phyloP scores from a whole-genome alignment of 2,797 vertebrate species.

The Tolypeutes matacus region DNA sequence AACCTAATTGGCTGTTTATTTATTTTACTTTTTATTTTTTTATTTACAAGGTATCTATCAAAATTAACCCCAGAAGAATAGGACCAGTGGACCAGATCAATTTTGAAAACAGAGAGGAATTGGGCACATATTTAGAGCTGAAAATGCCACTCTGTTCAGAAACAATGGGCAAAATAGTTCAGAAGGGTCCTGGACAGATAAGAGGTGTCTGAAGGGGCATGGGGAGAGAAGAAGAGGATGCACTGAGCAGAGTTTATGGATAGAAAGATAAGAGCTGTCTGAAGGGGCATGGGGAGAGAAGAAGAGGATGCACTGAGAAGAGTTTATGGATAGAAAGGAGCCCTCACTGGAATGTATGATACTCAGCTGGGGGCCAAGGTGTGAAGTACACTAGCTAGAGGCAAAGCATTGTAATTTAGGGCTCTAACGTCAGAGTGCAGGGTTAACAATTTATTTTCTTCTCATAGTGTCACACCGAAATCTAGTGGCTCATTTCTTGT shows the following conservation, averaged over 20 bases:
- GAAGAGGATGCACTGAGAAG: background rate
- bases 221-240: background rate
- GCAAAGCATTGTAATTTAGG: background rate
- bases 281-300: background rate
- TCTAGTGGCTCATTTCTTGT: background rate
- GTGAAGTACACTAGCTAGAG: background rate
- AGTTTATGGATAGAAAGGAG: background rate
- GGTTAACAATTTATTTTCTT: background rate
- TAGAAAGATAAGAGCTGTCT: background rate
- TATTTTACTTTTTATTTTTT: background rate
- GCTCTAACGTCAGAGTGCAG: background rate
- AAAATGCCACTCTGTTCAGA: background rate
- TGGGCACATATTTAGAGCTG: background rate
- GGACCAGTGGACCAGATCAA: background rate
- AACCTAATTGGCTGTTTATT: background rate
- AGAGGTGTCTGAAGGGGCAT: fast-evolving
- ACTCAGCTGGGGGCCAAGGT: background rate
- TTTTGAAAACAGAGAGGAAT: background rate
- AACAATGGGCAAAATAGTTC: too few relatives aligned
- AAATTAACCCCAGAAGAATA: background rate
- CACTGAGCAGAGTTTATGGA: background rate
- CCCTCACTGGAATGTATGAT: background rate
- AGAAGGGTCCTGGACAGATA: background rate
- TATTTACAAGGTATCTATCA: background rate
- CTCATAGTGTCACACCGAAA: background rate